Percentiles rank a stretch among this genome's conserved stretches.
phyloP scores from a whole-genome alignment of 2,888 invertebrate genomes.

The Drosophila kokeensis region DNA sequence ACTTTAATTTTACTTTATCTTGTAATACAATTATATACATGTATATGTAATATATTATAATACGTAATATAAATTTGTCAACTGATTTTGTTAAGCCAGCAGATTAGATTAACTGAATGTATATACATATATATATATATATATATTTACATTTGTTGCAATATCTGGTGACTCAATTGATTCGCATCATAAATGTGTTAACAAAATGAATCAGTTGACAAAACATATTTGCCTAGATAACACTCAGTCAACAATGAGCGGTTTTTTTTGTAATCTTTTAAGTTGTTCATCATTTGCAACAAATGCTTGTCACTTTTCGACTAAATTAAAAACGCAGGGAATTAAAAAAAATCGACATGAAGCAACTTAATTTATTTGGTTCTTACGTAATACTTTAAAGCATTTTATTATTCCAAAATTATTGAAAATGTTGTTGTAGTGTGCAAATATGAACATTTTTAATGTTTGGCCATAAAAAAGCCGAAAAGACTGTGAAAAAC shows the following conservation, averaged over 20 bases:
- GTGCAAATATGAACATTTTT: constrained; percentile 12
- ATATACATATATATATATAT: constrained; percentile 25
- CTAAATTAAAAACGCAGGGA: neutral
- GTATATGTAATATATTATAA: too few species aligned
- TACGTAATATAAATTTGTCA: neutral
- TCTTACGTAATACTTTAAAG: constrained; percentile 21
- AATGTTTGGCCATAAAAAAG: constrained; percentile 16
- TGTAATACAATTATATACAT: too few species aligned
- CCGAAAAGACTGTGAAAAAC: constrained; percentile 14
- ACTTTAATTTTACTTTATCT: neutral
- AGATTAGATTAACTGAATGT: constrained; percentile 26
- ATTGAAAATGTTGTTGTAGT: constrained; percentile 7
- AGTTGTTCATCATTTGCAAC: neutral
- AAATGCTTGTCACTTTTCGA: neutral
- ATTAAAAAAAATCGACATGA: neutral
- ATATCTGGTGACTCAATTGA: constrained; percentile 5
- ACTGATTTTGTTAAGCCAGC: neutral
- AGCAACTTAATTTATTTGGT: constrained; percentile 29
- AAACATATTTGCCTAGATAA: neutral
- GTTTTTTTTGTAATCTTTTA: neutral
- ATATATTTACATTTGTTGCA: constrained; percentile 4
- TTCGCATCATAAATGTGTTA: constrained; percentile 7
- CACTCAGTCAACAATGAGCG: neutral
- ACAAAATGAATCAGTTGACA: neutral
- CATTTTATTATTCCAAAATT: constrained; percentile 4